A percentile compares a stretch with the other conserved stretches of the same genome.
Evolutionary conservation across 2,113 vertebrate species (phyloP).

Genomic region (Danionella cerebrum): DNA sequence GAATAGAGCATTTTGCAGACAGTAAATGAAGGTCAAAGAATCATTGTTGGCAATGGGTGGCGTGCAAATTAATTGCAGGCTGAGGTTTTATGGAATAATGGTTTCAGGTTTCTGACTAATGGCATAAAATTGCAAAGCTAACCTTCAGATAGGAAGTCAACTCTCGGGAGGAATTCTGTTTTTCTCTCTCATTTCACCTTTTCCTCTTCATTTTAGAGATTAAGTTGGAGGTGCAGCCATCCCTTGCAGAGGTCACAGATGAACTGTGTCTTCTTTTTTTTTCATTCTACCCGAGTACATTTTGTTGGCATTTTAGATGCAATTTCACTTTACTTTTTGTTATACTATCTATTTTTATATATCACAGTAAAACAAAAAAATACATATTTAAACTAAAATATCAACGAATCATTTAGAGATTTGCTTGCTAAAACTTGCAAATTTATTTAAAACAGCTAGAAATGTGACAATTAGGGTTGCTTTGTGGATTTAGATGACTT

Average conservation of each 20-base stretch:
- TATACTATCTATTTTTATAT: no score
- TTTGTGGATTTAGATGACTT: no score
- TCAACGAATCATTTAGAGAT: no score
- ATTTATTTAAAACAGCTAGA: no score
- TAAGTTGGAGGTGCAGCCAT: constrained; percentile 1
- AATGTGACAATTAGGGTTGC: no score
- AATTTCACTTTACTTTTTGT: no score
- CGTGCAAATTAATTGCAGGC: constrained; percentile 45
- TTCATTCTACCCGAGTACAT: no score
- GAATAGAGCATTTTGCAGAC: constrained; percentile 36
- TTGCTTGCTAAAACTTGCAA: no score
- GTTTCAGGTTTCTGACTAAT: constrained; percentile 35
- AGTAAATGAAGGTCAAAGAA: constrained; percentile 40
- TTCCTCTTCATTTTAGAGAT: constrained; percentile 21
- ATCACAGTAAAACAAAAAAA: no score
- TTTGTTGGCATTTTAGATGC: no score
- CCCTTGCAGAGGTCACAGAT: not conserved
- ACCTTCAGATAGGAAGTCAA: constrained; percentile 46
- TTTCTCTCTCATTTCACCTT: constrained; percentile 12
- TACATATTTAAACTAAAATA: no score
- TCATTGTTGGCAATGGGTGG: constrained; percentile 34
- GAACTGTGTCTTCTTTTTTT: no score
- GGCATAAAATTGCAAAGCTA: constrained; percentile 42
- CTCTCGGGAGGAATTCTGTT: constrained; percentile 29
- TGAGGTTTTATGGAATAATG: constrained; percentile 41